Evolutionary conservation across 2,113 vertebrate genomes (phyloP), one percentile per base, ranked within the genome.

Genomic region (Misgurnus mizolepis): DNA sequence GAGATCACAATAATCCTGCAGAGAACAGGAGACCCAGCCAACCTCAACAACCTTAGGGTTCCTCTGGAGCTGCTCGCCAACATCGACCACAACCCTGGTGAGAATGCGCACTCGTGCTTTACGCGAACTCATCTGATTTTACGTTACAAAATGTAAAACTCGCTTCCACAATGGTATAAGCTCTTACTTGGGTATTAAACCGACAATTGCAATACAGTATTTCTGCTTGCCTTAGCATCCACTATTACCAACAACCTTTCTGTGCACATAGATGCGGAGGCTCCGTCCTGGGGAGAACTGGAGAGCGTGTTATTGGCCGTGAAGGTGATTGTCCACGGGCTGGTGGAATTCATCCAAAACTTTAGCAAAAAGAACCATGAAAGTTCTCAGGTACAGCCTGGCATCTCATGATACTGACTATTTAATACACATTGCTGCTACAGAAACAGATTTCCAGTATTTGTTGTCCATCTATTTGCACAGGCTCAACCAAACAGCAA

Each of bases 341-440:
- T 99, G 60, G 97, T 99, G 85, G 97, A 99, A 84, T 99, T 98
- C 89, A 96, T 97, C 86, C 97, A 99, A 87, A 97, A 97, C 89
- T 98, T 96, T 80, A 99, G 96, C 85, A 96, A 96, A 85, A 99
- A 98, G 93, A 95, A 94, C 87, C 95, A 96, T 43, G 97, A 99
- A 82, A 89, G 95, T 83, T 95, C 97, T 77, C 97, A 98, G 95
- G 97, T 99, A 89, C n/a, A 45, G 81, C 8, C 4, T 7, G 18
- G 58, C 5, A 5, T 22, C 61, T 60, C 41, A 6, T 17, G 14
- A 6, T 10, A 8, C 5, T 6, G 45, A 34, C 27, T 34, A 34
- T 15, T 72, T 22, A 11, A 58, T 11, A 7, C 12, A 45, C 12
- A 22, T 68, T 34, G 47, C 6, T 53, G 14, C 34, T 69, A 6